These are phyloP conservation scores for Copsychus sechellarum DNA, from an alignment of 2,113 vertebrate genomes.

Conservation along the genomic window DNA sequence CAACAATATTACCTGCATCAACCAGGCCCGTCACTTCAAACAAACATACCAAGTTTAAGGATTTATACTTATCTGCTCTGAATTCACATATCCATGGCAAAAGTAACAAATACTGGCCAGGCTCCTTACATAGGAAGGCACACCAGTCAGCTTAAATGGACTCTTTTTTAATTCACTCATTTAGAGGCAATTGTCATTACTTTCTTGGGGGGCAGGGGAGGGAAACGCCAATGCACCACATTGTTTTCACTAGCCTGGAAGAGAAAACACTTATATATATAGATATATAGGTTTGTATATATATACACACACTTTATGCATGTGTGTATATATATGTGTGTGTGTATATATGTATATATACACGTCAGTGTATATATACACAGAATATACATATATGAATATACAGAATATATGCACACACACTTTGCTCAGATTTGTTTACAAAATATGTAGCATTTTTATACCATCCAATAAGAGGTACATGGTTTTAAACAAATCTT, in stretches of 20 bases:
- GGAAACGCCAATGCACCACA: conserved; percentile 69
- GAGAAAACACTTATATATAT: conserved; percentile 69
- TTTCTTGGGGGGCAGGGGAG: conserved; percentile 9
- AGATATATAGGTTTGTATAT: conserved; percentile 63
- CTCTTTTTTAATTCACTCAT: conserved; percentile 72
- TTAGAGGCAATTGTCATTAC: conserved; percentile 67
- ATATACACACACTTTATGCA: conserved; percentile 33
- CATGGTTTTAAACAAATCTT: conserved; percentile 78
- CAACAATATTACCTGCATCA: conserved; percentile 19
- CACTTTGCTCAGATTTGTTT: conserved; percentile 72
- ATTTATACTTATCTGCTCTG: conserved; percentile 56
- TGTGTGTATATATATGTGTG: conserved; percentile 38
- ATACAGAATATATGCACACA: conserved; percentile 72
- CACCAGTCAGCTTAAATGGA: conserved; percentile 65
- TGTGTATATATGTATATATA: conserved; percentile 70
- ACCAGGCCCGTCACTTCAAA: conserved; percentile 55
- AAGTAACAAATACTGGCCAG: conserved; percentile 56
- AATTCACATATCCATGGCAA: conserved; percentile 60
- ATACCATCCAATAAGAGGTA: conserved; percentile 71
- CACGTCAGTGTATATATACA: conserved; percentile 66
- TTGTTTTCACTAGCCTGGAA: conserved; percentile 69
- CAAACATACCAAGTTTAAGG: conserved; percentile 37
- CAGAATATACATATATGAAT: conserved; percentile 69
- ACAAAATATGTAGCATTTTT: conserved; percentile 73
- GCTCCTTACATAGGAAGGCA: conserved; percentile 69